Base-by-base conservation (phyloP, 2,797 vertebrate species). In the Melanotaenia trifasciata region DNA sequence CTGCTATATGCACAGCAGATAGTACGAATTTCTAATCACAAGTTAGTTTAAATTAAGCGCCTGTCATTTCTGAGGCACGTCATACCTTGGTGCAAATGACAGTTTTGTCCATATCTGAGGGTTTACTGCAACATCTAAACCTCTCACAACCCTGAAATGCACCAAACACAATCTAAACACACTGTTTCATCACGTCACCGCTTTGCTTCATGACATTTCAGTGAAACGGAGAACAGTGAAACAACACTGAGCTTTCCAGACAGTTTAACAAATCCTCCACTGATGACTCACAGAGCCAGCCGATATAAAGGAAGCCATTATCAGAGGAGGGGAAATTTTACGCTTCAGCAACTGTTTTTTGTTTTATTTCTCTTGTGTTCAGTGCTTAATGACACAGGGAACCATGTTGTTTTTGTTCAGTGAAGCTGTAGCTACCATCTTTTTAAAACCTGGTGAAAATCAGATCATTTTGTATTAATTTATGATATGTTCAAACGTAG, bases 241-340 rank as follows among this genome's bases (percentile, higher is more conserved):
- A 81, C 80, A 87, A 73, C 79, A 75, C n/a, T 60, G 58, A 67
- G 67, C 75, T 83, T 60, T 87, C 77, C 82, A 70, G 12, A 67
- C 68, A 50, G 57, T 24, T 72, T 50, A 83, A 84, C 72, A 80
- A 54, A 63, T 62, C 5, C 26, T 6, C 28, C 51, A 73, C 70
- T 85, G 85, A 58, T 74, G 70, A 32, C 38, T 76, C 56, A 69
- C 81, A 72, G 81, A 83, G 60, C 40, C 6, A 1, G 60, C 65
- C 2, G 1, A 50, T 38, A 3, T 13, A 56, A 51, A 78, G 67
- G 66, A 70, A 50, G 72, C 54, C 8, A 58, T 67, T 4, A 62
- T n/a, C 22, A 10, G 26, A 16, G 51, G 72, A 67, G 22, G 40
- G 72, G 51, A 61, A 10, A n/a, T 63, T 72, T 80, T 84, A 77